A percentile compares a stretch with the other conserved stretches of the same genome.
Conservation (phyloP, 2,113 vertebrate genomes). For the Muntiacus muntjak region DNA sequence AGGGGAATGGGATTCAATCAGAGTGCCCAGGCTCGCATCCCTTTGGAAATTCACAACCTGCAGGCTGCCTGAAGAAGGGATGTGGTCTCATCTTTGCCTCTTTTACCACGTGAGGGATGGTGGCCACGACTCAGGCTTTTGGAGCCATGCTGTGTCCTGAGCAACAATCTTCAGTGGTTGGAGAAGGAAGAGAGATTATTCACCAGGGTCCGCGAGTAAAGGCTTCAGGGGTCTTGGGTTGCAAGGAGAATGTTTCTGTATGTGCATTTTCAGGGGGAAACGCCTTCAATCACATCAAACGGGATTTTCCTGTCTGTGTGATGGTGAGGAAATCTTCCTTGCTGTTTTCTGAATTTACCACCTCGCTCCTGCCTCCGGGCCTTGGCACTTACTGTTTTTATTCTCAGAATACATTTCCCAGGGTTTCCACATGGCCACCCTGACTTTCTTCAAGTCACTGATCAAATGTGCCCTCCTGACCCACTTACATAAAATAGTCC, state of each 20-base stretch:
- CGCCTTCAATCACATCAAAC: background rate
- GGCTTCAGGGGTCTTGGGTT: background rate
- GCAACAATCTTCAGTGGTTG: background rate
- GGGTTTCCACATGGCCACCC: background rate
- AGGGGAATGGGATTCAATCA: background rate
- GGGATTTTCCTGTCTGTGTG: background rate
- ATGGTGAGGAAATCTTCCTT: background rate
- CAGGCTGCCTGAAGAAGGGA: background rate
- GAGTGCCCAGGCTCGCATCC: background rate
- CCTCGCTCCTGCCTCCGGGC: background rate
- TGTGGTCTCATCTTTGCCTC: background rate
- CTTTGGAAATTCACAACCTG: background rate
- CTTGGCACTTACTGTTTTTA: background rate
- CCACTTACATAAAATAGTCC: background rate
- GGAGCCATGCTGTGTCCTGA: background rate
- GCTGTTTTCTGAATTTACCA: background rate
- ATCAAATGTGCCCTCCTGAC: background rate
- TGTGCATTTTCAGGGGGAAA: background rate
- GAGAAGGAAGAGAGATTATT: background rate
- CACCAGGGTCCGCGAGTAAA: background rate
- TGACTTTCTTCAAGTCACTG: background rate
- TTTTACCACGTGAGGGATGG: accelerated
- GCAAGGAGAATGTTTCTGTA: background rate
- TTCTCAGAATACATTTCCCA: background rate
- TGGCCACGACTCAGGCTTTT: background rate